Conservation (phyloP, 2,113 vertebrate genomes). For the Isichthys henryi region DNA sequence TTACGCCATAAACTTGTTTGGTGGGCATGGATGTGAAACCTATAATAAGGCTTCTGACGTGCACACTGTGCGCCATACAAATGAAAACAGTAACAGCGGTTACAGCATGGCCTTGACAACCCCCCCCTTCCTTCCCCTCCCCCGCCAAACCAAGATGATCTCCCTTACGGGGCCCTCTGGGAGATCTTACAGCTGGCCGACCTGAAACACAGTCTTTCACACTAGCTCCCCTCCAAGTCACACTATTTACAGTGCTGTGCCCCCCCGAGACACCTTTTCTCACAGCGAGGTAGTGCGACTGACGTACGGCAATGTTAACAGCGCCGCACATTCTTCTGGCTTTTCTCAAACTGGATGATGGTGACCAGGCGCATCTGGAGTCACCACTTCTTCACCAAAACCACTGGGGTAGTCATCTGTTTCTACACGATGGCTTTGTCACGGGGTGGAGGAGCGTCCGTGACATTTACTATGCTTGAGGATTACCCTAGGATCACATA, state of each 20-base stretch:
- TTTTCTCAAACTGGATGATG: background rate
- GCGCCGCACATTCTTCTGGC: background rate
- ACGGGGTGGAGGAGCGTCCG: background rate
- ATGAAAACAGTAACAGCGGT: slow-evolving; percentile 27
- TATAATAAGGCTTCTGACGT: slow-evolving; percentile 20
- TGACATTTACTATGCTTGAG: background rate
- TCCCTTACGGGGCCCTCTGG: background rate
- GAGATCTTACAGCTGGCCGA: background rate
- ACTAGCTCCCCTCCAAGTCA: background rate
- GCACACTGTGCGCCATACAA: slow-evolving; percentile 24
- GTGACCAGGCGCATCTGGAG: background rate
- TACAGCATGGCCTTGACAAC: background rate
- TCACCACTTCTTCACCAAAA: background rate
- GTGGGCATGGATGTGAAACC: background rate
- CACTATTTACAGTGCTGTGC: background rate
- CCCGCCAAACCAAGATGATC: background rate
- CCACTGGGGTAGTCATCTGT: background rate
- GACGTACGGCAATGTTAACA: background rate
- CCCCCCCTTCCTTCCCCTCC: background rate
- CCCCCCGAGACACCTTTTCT: background rate
- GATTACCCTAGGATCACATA: slow-evolving; percentile 29
- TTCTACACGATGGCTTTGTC: background rate
- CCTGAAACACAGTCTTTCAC: background rate
- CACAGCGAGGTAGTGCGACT: background rate
- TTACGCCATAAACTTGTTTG: too few relatives aligned